Conservation (phyloP, 2,113 vertebrate species). For the Vicugna pacos region DNA sequence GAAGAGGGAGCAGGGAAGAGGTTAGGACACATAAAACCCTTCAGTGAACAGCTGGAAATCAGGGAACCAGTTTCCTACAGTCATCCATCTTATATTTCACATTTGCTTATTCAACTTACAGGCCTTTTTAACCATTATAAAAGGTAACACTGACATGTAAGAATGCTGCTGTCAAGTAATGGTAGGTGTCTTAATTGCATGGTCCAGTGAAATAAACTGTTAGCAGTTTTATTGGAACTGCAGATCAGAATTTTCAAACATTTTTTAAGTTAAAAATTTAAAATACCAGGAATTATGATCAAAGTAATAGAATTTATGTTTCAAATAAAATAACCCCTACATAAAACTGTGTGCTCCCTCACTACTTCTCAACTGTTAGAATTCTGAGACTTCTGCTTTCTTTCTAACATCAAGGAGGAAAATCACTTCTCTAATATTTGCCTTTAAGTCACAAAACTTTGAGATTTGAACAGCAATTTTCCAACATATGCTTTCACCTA, state of each 20-base stretch:
- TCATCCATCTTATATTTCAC: not conserved
- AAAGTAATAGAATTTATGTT: not conserved
- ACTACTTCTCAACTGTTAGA: not conserved
- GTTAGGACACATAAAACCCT: not conserved
- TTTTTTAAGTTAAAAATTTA: not conserved
- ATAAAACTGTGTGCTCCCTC: not conserved
- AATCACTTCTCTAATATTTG: not conserved
- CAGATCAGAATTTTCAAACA: not conserved
- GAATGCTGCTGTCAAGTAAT: not conserved
- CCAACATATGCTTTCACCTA: not conserved
- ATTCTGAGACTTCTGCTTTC: not conserved
- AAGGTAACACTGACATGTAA: not conserved
- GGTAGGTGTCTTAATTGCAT: not conserved
- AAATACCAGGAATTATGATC: not conserved
- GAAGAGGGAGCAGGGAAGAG: not conserved
- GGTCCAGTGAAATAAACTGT: not conserved
- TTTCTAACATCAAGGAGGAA: constrained; percentile 20
- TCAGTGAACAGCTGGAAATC: not conserved
- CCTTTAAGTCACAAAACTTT: constrained; percentile 6
- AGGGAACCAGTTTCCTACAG: not conserved
- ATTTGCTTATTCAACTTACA: not conserved
- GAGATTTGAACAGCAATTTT: not conserved
- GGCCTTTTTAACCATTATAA: not conserved
- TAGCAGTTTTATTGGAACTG: not conserved
- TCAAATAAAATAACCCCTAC: not conserved